These are phyloP conservation scores for Hylaeus anthracinus DNA, from an alignment of 1,140 invertebrate genomes.

Conservation along the genomic window DNA sequence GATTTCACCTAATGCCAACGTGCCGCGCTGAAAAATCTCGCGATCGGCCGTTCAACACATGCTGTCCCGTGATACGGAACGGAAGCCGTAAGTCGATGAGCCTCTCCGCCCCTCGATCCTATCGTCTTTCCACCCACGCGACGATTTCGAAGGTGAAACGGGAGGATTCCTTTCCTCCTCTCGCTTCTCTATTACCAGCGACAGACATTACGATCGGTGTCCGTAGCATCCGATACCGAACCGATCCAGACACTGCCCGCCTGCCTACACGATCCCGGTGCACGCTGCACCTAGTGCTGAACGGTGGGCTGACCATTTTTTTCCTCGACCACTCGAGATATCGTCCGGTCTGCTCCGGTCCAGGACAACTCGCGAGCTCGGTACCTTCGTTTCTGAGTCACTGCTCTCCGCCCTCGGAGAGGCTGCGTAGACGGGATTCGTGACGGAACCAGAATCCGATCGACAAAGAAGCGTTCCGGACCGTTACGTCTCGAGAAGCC, in stretches of 20 bases:
- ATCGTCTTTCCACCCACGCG: conserved; percentile 61
- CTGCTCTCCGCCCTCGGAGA: conserved; percentile 48
- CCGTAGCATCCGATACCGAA: conserved; percentile 56
- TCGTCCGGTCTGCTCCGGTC: conserved; percentile 22
- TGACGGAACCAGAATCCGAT: conserved; percentile 6
- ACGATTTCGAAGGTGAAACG: conserved; percentile 43
- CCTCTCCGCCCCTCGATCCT: conserved; percentile 49
- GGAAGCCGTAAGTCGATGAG: conserved; percentile 62
- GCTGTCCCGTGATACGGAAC: conserved; percentile 45
- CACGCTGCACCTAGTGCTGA: conserved; percentile 46
- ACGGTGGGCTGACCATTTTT: conserved; percentile 60
- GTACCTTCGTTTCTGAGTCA: conserved; percentile 57
- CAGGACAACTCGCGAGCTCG: conserved; percentile 27
- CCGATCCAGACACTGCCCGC: conserved; percentile 24
- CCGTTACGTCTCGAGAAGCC: conserved; percentile 4
- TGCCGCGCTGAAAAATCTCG: background rate
- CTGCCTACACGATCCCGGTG: conserved; percentile 52
- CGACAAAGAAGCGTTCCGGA: conserved; percentile 5
- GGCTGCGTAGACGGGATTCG: conserved; percentile 37
- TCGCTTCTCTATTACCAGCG: conserved; percentile 41
- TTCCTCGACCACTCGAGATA: conserved; percentile 56
- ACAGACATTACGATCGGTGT: conserved; percentile 59
- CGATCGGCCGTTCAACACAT: background rate
- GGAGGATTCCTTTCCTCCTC: conserved; percentile 42
- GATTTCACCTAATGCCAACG: conserved; percentile 16